phyloP scores from a whole-genome alignment of 2,797 vertebrate genomes.

The Macropus fuliginosus region DNA sequence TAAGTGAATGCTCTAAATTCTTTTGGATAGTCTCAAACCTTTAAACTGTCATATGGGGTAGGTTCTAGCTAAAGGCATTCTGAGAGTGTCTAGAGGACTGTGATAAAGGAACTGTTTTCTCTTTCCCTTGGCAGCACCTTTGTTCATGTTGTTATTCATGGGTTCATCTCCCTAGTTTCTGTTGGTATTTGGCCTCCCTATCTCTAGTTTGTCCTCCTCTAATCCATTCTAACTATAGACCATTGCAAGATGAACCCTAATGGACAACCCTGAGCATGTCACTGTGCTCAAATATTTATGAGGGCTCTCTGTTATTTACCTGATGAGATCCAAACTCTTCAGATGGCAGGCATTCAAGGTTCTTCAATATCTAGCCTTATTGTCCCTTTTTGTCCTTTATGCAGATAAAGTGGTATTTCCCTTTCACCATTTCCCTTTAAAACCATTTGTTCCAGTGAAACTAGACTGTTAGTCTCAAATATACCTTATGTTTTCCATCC shows the following conservation, averaged over 20 bases:
- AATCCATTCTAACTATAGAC: not conserved
- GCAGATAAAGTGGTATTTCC: not conserved
- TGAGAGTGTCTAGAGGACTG: not conserved
- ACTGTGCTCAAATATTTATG: not conserved
- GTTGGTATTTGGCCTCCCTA: not conserved
- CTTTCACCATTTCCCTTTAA: not conserved
- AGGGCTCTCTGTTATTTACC: not conserved
- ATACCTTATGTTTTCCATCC: not conserved
- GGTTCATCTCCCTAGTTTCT: not conserved
- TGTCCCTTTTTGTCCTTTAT: not conserved
- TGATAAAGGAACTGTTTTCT: not conserved
- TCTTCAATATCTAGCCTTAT: not conserved
- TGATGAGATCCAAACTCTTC: not conserved
- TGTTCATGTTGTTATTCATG: not conserved
- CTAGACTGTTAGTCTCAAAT: not conserved
- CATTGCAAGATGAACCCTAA: not conserved
- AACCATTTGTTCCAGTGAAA: not conserved
- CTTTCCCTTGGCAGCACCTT: not conserved
- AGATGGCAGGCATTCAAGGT: not conserved
- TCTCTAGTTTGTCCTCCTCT: not conserved
- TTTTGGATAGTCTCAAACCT: not conserved
- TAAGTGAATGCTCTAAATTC: not conserved
- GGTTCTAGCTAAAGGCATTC: fast-evolving
- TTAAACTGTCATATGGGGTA: not conserved
- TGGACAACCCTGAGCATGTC: not conserved